phyloP scores from a whole-genome alignment of 1,140 invertebrate genomes.

The Tenebrio molitor region DNA sequence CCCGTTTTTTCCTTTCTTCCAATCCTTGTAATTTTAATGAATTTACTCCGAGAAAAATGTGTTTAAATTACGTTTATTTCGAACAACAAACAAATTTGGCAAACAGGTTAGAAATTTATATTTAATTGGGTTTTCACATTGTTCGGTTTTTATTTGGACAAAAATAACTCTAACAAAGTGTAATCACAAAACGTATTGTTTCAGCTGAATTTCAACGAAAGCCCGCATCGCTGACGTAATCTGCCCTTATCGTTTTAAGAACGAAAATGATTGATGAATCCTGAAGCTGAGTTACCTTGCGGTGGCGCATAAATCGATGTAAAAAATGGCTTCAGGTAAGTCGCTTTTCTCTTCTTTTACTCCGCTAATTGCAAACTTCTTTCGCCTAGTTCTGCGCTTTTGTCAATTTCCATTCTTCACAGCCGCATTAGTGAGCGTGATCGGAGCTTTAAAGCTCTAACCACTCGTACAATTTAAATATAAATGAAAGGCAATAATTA shows the following conservation, averaged over 20 bases:
- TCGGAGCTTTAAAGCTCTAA: not conserved
- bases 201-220: constrained; percentile 15
- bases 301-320: not conserved
- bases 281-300: not conserved
- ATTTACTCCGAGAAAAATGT: not conserved
- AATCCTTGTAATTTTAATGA: not conserved
- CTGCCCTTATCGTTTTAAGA: constrained; percentile 13
- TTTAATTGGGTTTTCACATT: constrained; percentile 1
- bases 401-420: no score
- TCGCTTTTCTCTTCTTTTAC: not conserved
- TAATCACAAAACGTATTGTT: constrained; percentile 20
- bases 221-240: not conserved
- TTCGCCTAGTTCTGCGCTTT: not conserved
- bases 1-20: not conserved
- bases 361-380: not conserved
- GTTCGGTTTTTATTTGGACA: not conserved
- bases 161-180: not conserved
- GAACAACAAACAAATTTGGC: not conserved
- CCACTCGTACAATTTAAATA: not conserved
- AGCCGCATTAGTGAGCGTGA: not conserved
- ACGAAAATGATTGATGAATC: constrained; percentile 16
- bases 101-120: not conserved
- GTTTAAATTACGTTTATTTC: not conserved
- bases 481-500: constrained; percentile 16
- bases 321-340: constrained; percentile 8